Evolutionary conservation across 2,113 vertebrate species (phyloP), one percentile per base, ranked within the genome.

Genomic region (Gnathonemus longibarbis): DNA sequence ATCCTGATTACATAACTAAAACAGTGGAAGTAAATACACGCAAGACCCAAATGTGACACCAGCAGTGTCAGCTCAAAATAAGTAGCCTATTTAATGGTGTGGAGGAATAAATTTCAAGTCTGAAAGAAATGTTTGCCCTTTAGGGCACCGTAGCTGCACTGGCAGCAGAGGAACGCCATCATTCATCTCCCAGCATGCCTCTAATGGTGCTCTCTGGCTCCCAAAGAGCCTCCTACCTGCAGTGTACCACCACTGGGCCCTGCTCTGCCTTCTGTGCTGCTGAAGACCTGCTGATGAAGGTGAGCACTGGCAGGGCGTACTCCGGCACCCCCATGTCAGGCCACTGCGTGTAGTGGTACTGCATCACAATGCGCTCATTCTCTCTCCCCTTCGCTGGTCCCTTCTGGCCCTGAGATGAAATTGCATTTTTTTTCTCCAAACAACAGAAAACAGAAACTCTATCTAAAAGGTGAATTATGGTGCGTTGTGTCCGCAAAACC

Each of bases 271-370:
- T 94, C 13, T 96, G 96, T 88, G 97, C 97, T 1, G 97, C 96
- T 0, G 98, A 98, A 0, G 98, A 99, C 92, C 98, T 97, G 93
- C 97, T 95, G 90, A 99, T 98, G 70, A 99, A 99, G 84, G 98
- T 99, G 91, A 99, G 97, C 90, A 99, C 98, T 0, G 98, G 98
- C 88, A 99, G 97, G 0, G 98, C 96, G 2, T 99, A 99, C 94
- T 99, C 98, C 0, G 98, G 98, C 10, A 99, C 98, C 0, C 98
- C 98, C 98, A 99, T 99, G 94, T 99, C 98, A 24, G 98, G 98
- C 98, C 98, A 99, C 95, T 99, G 98, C 0, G 98, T 99, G 94
- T 99, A 99, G 94, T 99, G 98, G 90, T 98, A 99, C 94, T 99
- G 98, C 83, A 98, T 96, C 91, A 99, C 96, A 0, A 93, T 94